Evolutionary conservation across 2,888 invertebrate species (phyloP), one percentile per base, ranked within the genome.

Genomic region (Pachydiplax longipennis): DNA sequence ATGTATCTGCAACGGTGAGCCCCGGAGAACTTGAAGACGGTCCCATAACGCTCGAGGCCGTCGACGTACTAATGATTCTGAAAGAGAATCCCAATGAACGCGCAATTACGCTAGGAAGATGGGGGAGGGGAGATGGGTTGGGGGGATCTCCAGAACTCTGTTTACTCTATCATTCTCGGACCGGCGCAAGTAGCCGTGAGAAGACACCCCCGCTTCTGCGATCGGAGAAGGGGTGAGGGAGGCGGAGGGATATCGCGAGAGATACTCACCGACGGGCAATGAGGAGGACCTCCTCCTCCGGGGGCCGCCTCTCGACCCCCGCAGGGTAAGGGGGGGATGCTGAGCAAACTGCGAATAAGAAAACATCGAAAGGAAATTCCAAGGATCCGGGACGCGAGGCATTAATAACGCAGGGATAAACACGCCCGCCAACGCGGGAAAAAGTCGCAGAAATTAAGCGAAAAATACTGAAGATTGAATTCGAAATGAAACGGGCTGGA

Each of bases 341-440:
- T 58, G 12, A 31, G 58, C 83, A 83, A 83, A 83, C 83, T 53
- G 87, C 35, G 87, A 87, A 87, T 37, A 87, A 87, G 58, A 87
- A 87, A 87, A 61, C 87, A 87, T 87, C 87, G 87, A 87, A 87
- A n/a, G 87, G 87, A 87, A 87, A 87, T 87, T 87, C 87, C 87
- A 37, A 87, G 87, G 83, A 22, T 53, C 35, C 58, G 83, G 58
- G 65, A 73, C 25, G 37, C 81, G 81, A 81, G 40, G 87, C 87
- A 87, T 87, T 87, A 87, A 87, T 87, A 87, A 87, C 31, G 61
- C 87, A 87, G 61, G 87, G 37, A 87, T 61, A 87, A 87, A 87
- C 87, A 87, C 61, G 35, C 18, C 87, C 87, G 61, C 61, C 87
- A 65, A 87, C 87, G 87, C 61, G 61, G 61, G 22, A 61, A 48